Conservation (phyloP, 2,888 invertebrate genomes). For the Drosophila parthenogenetica region DNA sequence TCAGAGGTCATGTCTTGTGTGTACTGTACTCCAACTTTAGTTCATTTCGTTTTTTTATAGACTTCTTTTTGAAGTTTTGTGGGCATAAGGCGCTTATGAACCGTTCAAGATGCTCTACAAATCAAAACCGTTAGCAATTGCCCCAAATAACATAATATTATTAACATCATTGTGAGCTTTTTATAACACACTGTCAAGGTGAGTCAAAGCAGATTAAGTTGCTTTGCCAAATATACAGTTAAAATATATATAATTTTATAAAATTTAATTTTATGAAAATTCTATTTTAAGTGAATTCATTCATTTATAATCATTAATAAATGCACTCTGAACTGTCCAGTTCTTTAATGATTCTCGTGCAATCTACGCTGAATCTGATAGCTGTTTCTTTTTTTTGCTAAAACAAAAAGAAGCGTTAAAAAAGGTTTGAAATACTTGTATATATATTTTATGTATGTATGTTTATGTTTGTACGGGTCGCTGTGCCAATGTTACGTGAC, state of each 20-base stretch:
- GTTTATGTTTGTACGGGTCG: slow-evolving; percentile 44
- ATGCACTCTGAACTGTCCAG: slow-evolving; percentile 12
- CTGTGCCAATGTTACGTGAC: slow-evolving; percentile 77
- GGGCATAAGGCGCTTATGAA: slow-evolving; percentile 51
- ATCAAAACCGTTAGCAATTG: slow-evolving; percentile 46
- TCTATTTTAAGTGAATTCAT: not conserved
- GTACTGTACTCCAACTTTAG: slow-evolving; percentile 32
- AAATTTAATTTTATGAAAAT: not conserved
- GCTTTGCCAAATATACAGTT: slow-evolving; percentile 3
- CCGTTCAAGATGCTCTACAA: slow-evolving; percentile 36
- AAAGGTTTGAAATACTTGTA: not conserved
- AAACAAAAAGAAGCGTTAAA: slow-evolving; percentile 20
- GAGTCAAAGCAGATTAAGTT: slow-evolving; percentile 17
- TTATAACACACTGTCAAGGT: slow-evolving; percentile 12
- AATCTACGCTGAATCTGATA: slow-evolving; percentile 15
- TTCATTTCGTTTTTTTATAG: slow-evolving; percentile 49
- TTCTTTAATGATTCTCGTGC: slow-evolving; percentile 44
- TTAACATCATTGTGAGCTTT: slow-evolving; percentile 27
- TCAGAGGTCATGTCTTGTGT: slow-evolving; percentile 61
- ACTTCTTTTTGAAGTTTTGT: slow-evolving; percentile 4
- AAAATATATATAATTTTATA: not conserved
- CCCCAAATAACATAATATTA: slow-evolving; percentile 37
- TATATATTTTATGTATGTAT: not conserved
- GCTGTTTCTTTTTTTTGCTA: slow-evolving; percentile 2
- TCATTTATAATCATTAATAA: slow-evolving; percentile 31